These are phyloP conservation scores for Drosophila tristis DNA, from an alignment of 1,140 invertebrate genomes.

Conservation along the genomic window DNA sequence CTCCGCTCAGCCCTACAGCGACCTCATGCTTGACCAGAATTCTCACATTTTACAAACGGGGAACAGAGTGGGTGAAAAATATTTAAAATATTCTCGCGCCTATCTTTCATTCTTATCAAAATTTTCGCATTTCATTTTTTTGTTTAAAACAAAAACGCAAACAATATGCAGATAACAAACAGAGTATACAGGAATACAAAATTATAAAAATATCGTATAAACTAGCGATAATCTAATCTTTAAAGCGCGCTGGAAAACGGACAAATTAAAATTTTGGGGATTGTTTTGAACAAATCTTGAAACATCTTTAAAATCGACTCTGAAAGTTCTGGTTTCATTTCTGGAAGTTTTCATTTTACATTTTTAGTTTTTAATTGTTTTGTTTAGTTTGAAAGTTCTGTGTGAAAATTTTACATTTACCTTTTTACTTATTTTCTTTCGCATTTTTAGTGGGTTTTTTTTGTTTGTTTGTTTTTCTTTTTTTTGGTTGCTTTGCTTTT, in stretches of 20 bases:
- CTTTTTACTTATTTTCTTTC: constrained; percentile 16
- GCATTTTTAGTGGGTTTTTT: not conserved
- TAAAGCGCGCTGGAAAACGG: constrained; percentile 38
- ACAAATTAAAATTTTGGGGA: constrained; percentile 30
- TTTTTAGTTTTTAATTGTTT: constrained; percentile 7
- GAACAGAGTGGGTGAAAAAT: constrained; percentile 20
- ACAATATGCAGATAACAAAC: constrained; percentile 57
- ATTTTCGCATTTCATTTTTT: constrained; percentile 28
- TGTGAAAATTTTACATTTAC: not conserved
- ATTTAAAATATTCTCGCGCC: constrained; percentile 48
- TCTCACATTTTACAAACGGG: constrained; percentile 55
- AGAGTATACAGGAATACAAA: constrained; percentile 22
- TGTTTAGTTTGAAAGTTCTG: constrained; percentile 19
- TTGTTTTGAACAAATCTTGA: constrained; percentile 24
- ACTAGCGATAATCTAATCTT: constrained; percentile 60
- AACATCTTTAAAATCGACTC: constrained; percentile 15
- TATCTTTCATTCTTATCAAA: constrained; percentile 18
- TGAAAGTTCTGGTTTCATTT: not conserved
- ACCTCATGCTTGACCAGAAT: constrained; percentile 61
- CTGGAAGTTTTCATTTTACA: constrained; percentile 3
- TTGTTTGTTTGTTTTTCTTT: constrained; percentile 21
- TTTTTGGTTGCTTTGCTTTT: constrained; percentile 76
- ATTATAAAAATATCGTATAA: constrained; percentile 32
- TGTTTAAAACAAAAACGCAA: constrained; percentile 59
- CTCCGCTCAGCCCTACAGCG: not conserved